phyloP scores from a whole-genome alignment of 2,888 invertebrate species.

The Disparrhopalites patrizii region DNA sequence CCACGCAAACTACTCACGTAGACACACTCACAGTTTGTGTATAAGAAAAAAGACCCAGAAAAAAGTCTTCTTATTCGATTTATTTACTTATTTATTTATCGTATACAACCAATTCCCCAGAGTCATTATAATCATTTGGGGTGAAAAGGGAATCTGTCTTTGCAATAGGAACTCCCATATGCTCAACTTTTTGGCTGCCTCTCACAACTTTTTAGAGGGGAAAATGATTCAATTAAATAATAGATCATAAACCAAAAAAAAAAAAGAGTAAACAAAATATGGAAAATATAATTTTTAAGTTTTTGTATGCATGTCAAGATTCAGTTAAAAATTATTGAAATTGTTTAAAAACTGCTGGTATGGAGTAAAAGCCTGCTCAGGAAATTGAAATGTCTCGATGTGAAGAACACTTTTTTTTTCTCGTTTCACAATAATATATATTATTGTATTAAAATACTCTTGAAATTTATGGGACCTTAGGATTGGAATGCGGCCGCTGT shows the following conservation, averaged over 20 bases:
- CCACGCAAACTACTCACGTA: background rate
- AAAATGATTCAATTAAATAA: background rate
- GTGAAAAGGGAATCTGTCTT: background rate
- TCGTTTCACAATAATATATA: background rate
- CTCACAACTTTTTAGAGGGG: background rate
- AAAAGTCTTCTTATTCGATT: background rate
- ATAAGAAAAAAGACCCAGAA: background rate
- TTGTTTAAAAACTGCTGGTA: background rate
- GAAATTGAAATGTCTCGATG: slow-evolving; percentile 30
- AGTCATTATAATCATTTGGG: background rate
- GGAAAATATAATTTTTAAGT: too few species aligned
- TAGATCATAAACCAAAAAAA: background rate
- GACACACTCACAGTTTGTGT: background rate
- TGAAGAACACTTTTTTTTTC: background rate
- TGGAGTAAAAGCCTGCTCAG: background rate
- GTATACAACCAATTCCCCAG: background rate
- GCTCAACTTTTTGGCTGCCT: too few species aligned
- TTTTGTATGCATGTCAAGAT: too few species aligned
- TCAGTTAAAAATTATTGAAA: too few species aligned
- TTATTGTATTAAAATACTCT: slow-evolving; percentile 18
- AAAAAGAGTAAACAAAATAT: background rate
- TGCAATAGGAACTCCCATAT: background rate
- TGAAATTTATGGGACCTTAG: slow-evolving; percentile 29
- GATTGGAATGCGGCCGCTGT: slow-evolving; percentile 28
- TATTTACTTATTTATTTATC: too few species aligned